Base-by-base conservation (phyloP, 2,113 vertebrate species). In the Pao palembangensis region DNA sequence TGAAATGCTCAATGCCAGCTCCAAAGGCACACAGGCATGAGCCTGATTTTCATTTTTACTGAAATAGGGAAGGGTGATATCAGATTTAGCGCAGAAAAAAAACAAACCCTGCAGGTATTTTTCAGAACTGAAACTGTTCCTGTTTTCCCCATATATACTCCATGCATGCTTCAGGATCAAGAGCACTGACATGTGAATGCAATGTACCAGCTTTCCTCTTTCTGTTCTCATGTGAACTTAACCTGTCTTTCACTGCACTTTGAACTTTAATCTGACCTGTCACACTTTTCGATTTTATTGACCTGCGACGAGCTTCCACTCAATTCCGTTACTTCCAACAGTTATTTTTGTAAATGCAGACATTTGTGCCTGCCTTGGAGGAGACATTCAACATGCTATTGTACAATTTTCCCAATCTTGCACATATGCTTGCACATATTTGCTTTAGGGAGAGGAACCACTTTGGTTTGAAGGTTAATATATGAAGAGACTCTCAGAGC, bases 151-250 rank as follows among this genome's bases (percentile, higher is more conserved):
- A 6, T n/a, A n/a, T 47, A 16, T 6, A 17, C 10, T 67, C 67
- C 73, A 66, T 75, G 64, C 85, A 86, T 89, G 84, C 57, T 61
- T 76, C 69, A 67, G 55, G 48, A 73, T 57, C 62, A 55, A 72
- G 41, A 73, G 69, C 68, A 74, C 70, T 31, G 23, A 5, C 43
- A 5, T 82, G 60, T 77, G 66, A 75, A 83, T 81, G 76, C 74
- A 61, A 57, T 66, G 21, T 64, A 54, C 63, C 57, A 34, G 61
- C 51, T 53, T 28, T 51, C 57, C 73, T 64, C 21, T 55, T 65
- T 51, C 60, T 70, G 57, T 67, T 69, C n/a, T 23, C 63, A 10
- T 75, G 28, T 74, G 63, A 73, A 69, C 72, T 69, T 76, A 46
- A 41, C 69, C 65, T 41, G 54, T 60, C 61, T 70, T 70, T 61